Conservation (phyloP, 2,113 vertebrate species). For the Agapornis roseicollis region DNA sequence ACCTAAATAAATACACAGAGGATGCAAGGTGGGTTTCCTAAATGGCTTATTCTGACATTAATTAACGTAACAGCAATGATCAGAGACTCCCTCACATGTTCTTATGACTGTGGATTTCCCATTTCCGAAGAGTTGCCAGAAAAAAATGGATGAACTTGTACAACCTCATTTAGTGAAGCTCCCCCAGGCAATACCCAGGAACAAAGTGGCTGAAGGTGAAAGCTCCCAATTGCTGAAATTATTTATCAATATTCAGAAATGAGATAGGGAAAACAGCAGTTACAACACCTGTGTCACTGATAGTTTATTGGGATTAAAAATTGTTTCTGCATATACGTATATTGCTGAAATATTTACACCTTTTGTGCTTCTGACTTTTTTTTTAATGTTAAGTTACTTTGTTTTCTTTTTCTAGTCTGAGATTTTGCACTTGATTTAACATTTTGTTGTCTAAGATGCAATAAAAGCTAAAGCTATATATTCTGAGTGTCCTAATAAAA, state of each 20-base stretch:
- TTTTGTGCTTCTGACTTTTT: background rate
- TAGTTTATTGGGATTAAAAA: background rate
- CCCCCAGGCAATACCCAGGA: conserved; percentile 1
- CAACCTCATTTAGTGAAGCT: conserved; percentile 8
- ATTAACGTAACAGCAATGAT: background rate
- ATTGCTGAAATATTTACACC: background rate
- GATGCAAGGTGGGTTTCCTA: background rate
- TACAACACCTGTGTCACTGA: background rate
- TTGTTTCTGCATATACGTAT: background rate
- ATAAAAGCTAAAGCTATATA: background rate
- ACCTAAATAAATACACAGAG: background rate
- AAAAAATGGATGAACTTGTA: conserved; percentile 43
- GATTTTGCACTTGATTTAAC: background rate
- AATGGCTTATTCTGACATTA: background rate
- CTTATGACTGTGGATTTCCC: background rate
- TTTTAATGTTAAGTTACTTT: background rate
- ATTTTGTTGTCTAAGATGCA: background rate
- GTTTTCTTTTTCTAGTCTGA: background rate
- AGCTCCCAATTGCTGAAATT: background rate
- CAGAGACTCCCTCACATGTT: background rate
- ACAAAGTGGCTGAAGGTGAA: conserved; percentile 14
- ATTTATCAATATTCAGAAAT: background rate
- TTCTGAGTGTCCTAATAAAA: background rate
- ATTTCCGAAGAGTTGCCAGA: background rate
- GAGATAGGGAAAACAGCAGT: background rate